phyloP scores from a whole-genome alignment of 2,113 vertebrate species.

The Thomomys bottae region DNA sequence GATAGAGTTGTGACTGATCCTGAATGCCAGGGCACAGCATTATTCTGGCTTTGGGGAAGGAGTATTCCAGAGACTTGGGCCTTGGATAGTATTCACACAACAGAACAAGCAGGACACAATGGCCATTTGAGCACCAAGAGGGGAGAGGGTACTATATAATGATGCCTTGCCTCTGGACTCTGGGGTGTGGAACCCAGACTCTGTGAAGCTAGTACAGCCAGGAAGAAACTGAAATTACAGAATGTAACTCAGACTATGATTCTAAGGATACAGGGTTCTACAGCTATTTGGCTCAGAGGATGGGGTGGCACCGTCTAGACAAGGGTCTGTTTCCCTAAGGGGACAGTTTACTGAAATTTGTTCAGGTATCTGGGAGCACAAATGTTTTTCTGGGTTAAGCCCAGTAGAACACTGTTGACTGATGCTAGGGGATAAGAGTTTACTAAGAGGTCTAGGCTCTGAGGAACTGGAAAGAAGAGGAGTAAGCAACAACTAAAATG shows the following conservation, averaged over 20 bases:
- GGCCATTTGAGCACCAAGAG: neutral
- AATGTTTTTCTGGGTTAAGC: neutral
- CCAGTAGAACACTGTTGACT: neutral
- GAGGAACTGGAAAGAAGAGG: neutral
- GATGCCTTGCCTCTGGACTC: neutral
- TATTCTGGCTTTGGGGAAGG: neutral
- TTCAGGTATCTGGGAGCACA: neutral
- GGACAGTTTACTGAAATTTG: too few relatives aligned
- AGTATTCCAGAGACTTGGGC: neutral
- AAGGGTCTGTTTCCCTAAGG: neutral
- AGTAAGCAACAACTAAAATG: too few relatives aligned
- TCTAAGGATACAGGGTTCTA: neutral
- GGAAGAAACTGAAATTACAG: neutral
- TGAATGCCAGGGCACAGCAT: neutral
- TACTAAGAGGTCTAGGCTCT: neutral
- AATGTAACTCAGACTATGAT: neutral
- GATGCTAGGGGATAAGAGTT: neutral
- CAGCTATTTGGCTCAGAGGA: neutral
- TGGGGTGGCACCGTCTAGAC: neutral
- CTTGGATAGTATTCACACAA: too few relatives aligned
- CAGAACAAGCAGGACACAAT: neutral
- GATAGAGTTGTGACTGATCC: neutral
- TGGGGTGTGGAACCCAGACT: neutral
- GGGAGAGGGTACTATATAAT: neutral
- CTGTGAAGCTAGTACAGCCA: neutral